Conservation (phyloP, 2,888 invertebrate species). For the Rapana venosa region DNA sequence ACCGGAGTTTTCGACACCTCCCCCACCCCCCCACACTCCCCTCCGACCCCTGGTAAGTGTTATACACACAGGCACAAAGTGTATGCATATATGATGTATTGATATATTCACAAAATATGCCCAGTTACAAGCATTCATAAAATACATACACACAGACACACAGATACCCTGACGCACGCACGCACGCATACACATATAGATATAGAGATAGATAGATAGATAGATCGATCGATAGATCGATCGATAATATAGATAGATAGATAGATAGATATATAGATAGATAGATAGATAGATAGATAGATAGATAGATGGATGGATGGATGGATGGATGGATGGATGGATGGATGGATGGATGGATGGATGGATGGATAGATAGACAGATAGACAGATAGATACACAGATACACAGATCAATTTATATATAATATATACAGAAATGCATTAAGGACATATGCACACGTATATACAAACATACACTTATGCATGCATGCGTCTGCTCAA, state of each 20-base stretch:
- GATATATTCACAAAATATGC: neutral
- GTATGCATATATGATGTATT: neutral
- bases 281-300: neutral
- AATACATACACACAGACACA: neutral
- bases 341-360: too few relatives aligned
- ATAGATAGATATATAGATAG: neutral
- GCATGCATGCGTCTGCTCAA: neutral
- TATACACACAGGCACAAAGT: too few relatives aligned
- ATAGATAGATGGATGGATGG: neutral
- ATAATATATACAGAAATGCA: too few relatives aligned
- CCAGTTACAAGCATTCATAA: neutral
- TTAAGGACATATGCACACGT: neutral
- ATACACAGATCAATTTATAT: neutral
- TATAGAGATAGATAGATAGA: neutral
- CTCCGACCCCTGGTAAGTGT: too few relatives aligned
- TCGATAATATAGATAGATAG: neutral
- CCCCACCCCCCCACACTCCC: too few relatives aligned
- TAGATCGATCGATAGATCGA: too few relatives aligned
- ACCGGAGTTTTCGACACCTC: too few relatives aligned
- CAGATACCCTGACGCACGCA: conserved; percentile 13
- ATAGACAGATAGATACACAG: neutral
- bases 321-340: too few relatives aligned
- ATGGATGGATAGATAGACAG: neutral
- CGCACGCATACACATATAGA: neutral
- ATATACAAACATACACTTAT: neutral